A percentile compares a stretch with the other conserved stretches of the same genome.
Conservation (phyloP, 1,140 invertebrate genomes). For the Chrysoperla carnea region DNA sequence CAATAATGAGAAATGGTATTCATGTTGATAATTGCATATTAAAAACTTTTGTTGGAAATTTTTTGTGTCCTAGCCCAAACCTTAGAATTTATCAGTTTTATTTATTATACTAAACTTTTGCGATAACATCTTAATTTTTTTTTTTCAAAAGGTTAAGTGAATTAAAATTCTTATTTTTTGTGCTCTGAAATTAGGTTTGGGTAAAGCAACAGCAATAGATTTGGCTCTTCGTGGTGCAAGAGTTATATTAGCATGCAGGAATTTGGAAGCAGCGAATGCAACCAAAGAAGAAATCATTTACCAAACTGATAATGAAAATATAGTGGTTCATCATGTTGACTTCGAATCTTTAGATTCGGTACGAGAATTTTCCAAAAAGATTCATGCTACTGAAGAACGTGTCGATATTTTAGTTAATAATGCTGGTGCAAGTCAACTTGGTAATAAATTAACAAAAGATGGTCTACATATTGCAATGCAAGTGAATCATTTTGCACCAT, state of each 20-base stretch:
- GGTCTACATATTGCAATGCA: constrained; percentile 42
- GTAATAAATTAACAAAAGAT: constrained; percentile 32
- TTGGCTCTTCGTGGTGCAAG: constrained; percentile 16
- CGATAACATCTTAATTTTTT: too few species aligned
- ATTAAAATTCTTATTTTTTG: too few species aligned
- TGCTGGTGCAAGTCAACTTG: constrained; percentile 22
- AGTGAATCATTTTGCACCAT: constrained; percentile 47
- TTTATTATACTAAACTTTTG: too few species aligned
- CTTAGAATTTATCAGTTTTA: too few species aligned
- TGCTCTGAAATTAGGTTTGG: constrained; percentile 13
- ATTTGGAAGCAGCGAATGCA: constrained; percentile 11
- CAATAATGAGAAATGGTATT: too few species aligned
- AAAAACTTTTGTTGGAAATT: too few species aligned
- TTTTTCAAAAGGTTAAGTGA: too few species aligned
- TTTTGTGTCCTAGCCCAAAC: too few species aligned
- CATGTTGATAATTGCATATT: too few species aligned
- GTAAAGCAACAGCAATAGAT: constrained; percentile 15
- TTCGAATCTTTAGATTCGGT: constrained; percentile 25
- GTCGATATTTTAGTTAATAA: constrained; percentile 48
- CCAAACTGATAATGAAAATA: constrained; percentile 16
- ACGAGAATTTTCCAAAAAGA: constrained; percentile 26
- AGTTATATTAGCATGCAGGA: constrained; percentile 16
- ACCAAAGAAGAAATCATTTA: constrained; percentile 22
- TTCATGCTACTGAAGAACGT: constrained; percentile 22
- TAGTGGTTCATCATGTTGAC: constrained; percentile 22